phyloP scores from a whole-genome alignment of 2,113 vertebrate genomes.

The Serilophus lunatus region DNA sequence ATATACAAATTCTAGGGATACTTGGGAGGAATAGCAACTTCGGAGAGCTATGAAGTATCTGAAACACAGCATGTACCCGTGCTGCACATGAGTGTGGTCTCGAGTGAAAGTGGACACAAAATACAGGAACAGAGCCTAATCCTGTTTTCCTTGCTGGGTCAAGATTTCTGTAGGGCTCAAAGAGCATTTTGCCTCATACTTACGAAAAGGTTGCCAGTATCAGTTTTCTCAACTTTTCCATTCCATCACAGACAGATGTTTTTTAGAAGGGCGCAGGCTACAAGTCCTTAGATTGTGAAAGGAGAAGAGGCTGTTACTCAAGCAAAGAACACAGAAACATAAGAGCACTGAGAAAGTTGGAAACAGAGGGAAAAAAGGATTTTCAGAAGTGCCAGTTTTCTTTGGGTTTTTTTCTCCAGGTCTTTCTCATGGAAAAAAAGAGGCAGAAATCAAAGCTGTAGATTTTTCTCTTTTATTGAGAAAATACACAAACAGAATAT shows the following conservation, averaged over 20 bases:
- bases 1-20: background rate
- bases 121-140: background rate
- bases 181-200: background rate
- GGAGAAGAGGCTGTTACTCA: background rate
- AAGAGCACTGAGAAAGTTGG: background rate
- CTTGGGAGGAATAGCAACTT: background rate
- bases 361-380: too few species aligned
- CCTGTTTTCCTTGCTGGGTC: background rate
- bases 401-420: too few species aligned
- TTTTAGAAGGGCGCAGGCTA: background rate
- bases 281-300: background rate
- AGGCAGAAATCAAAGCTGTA: background rate
- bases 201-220: background rate
- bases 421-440: background rate
- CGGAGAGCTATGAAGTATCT: background rate
- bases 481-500: background rate
- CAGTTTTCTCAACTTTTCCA: background rate
- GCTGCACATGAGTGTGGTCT: background rate
- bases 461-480: background rate
- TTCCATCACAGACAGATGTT: background rate
- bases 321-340: background rate
- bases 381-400: too few species aligned
- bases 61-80: fast-evolving
- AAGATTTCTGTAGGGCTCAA: background rate
- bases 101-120: background rate